phyloP scores from a whole-genome alignment of 2,888 invertebrate genomes.

The Steinernema scapterisci region DNA sequence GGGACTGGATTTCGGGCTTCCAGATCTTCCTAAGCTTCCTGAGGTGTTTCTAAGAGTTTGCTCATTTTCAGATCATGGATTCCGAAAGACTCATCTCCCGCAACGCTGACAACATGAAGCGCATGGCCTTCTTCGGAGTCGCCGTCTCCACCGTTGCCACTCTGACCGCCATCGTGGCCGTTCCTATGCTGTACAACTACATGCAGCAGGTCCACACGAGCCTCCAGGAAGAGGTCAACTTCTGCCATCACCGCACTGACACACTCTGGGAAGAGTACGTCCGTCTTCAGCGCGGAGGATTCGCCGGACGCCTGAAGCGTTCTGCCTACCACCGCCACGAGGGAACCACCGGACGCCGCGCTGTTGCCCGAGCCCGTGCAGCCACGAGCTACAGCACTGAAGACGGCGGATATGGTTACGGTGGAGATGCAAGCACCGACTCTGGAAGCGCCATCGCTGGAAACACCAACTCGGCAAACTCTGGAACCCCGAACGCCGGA shows the following conservation, averaged over 20 bases:
- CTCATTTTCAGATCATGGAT: slow-evolving; percentile 12
- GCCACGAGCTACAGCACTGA: slow-evolving; percentile 53
- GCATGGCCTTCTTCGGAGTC: slow-evolving; percentile 44
- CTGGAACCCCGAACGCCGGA: background rate
- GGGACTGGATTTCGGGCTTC: no score
- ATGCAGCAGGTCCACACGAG: slow-evolving; percentile 55
- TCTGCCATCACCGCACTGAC: slow-evolving; percentile 52
- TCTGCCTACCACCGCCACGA: background rate
- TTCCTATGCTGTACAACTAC: slow-evolving; percentile 39
- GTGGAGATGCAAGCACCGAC: slow-evolving; percentile 56
- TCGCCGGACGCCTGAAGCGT: slow-evolving; percentile 5
- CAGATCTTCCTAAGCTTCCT: no score
- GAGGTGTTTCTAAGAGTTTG: no score
- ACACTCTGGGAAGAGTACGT: slow-evolving; percentile 56
- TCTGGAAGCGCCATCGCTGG: no score
- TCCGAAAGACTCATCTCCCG: slow-evolving; percentile 7
- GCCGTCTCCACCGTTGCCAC: slow-evolving; percentile 55
- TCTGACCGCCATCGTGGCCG: slow-evolving; percentile 53
- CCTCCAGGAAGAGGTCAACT: slow-evolving; percentile 51
- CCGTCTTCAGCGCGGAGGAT: background rate
- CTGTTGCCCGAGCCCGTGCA: slow-evolving; percentile 52
- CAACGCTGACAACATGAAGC: slow-evolving; percentile 1
- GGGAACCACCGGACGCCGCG: no score
- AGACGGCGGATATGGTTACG: slow-evolving; percentile 48
- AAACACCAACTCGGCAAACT: no score